Evolutionary conservation across 2,888 invertebrate genomes (phyloP).

Genomic region (Microctonus hyperodae): DNA sequence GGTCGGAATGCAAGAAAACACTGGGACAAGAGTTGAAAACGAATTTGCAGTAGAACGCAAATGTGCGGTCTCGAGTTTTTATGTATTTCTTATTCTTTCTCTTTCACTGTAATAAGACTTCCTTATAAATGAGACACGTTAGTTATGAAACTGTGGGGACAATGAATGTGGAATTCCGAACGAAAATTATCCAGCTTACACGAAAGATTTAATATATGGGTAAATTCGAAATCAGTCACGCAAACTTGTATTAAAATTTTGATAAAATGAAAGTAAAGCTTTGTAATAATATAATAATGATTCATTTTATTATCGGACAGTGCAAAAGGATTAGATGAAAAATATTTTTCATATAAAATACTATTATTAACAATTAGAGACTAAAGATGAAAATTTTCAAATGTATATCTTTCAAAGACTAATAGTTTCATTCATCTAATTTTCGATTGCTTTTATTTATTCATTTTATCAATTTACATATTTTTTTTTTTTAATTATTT

Average conservation of each 20-base stretch:
- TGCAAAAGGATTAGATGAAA: too few species aligned
- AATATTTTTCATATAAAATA: too few species aligned
- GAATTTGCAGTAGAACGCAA: neutral
- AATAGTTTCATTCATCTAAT: too few species aligned
- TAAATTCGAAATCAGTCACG: neutral
- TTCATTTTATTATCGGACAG: too few species aligned
- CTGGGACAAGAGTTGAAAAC: neutral
- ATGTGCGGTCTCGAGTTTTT: neutral
- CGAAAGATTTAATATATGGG: neutral
- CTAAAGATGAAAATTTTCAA: too few species aligned
- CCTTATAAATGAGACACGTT: slow-evolving; percentile 13
- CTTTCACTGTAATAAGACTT: neutral
- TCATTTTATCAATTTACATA: neutral
- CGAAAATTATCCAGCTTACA: slow-evolving; percentile 16
- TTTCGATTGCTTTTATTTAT: neutral
- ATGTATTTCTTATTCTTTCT: neutral
- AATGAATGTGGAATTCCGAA: slow-evolving; percentile 8
- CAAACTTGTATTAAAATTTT: neutral
- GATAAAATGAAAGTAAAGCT: neutral
- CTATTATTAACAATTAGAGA: too few species aligned
- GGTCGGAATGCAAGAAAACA: neutral
- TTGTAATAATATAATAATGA: too few species aligned
- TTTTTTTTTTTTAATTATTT: neutral
- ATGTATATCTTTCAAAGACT: too few species aligned
- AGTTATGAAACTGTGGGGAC: slow-evolving; percentile 15